Conservation (phyloP, 1,140 invertebrate genomes). For the Tribolium madens region DNA sequence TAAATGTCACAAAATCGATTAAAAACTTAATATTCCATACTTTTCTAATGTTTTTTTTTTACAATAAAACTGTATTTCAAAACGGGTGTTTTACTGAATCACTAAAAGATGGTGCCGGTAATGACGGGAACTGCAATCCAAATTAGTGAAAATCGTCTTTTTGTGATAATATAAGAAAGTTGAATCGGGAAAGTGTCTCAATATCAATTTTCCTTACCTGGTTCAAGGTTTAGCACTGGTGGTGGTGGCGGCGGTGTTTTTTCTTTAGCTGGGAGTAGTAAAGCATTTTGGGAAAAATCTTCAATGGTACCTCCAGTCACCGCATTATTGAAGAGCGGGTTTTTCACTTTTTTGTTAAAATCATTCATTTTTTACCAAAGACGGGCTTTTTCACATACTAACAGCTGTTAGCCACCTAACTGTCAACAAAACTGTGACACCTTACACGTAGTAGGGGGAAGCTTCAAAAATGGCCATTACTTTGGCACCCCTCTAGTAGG, state of each 20-base stretch:
- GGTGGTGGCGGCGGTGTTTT: conserved; percentile 45
- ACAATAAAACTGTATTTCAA: background rate
- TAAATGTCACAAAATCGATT: no score
- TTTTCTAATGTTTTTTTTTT: background rate
- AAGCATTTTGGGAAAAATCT: conserved; percentile 62
- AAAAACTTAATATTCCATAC: no score
- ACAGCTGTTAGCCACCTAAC: conserved; percentile 36
- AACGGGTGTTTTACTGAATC: background rate
- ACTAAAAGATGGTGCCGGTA: background rate
- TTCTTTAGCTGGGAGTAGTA: conserved; percentile 59
- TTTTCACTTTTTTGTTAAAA: conserved; percentile 56
- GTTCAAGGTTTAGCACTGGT: conserved; percentile 47
- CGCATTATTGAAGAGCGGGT: conserved; percentile 60
- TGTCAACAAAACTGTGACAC: conserved; percentile 17
- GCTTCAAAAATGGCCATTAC: background rate
- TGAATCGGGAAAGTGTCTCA: background rate
- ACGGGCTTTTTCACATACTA: conserved; percentile 44
- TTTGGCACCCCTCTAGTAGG: conserved; percentile 1
- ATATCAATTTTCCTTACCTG: conserved; percentile 47
- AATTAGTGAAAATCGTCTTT: background rate
- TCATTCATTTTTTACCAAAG: conserved; percentile 53
- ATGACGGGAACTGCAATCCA: background rate
- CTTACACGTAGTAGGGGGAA: conserved; percentile 8
- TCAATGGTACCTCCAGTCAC: conserved; percentile 61
- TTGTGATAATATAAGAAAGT: background rate